Percentiles rank a stretch among this genome's conserved stretches.
phyloP scores from a whole-genome alignment of 2,797 vertebrate genomes.

The Cetoscarus ocellatus region DNA sequence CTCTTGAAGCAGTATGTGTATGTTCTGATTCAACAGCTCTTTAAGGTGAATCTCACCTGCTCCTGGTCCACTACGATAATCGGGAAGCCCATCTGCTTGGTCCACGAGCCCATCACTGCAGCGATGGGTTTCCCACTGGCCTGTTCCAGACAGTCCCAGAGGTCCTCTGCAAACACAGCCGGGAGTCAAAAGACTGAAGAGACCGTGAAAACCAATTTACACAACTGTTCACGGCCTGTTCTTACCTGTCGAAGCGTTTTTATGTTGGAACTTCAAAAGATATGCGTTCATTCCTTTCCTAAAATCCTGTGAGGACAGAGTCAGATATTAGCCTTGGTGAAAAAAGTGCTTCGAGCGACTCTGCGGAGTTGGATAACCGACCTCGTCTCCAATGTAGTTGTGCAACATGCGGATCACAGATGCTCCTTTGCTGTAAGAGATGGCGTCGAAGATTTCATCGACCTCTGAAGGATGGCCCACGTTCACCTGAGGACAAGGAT shows the following conservation, averaged over 20 bases:
- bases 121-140: constrained; percentile 97
- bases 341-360: neutral
- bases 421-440: constrained; percentile 99
- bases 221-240: neutral
- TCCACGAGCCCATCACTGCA: constrained; percentile 97
- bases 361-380: constrained; percentile 61
- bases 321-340: constrained; percentile 4
- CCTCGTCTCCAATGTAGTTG: constrained; percentile 97
- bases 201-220: neutral
- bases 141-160: constrained; percentile 97
- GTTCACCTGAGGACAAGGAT: constrained; percentile 85
- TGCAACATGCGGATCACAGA: constrained; percentile 99
- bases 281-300: constrained; percentile 99
- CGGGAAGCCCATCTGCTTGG: constrained; percentile 98
- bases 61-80: constrained; percentile 95
- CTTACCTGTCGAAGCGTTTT: constrained; percentile 97
- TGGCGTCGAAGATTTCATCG: constrained; percentile 99
- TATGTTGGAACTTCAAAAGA: constrained; percentile 96
- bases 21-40: neutral
- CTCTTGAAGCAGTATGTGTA: too few relatives aligned
- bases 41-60: constrained; percentile 84
- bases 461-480: constrained; percentile 98
- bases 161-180: constrained; percentile 88
- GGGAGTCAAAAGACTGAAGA: neutral
- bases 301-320: constrained; percentile 88